Conservation (phyloP, 2,113 vertebrate genomes). For the Antidorcas marsupialis region DNA sequence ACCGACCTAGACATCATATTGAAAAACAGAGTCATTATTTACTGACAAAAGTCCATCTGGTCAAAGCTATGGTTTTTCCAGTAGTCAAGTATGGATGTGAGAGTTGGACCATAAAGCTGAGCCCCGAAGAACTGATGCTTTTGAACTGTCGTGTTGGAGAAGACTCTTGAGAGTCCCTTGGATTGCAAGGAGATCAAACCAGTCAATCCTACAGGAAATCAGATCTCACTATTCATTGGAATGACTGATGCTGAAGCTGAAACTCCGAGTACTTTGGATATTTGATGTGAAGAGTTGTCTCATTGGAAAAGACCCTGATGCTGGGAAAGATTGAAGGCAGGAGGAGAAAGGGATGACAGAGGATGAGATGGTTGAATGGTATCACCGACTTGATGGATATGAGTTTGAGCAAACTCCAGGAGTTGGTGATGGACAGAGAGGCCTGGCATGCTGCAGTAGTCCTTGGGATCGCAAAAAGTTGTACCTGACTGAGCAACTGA, state of each 20-base stretch:
- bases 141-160: neutral
- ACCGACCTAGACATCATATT: neutral
- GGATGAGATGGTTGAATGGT: neutral
- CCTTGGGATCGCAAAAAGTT: neutral
- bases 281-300: fast-evolving
- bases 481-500: neutral
- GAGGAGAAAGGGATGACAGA: neutral
- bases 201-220: neutral
- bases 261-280: neutral
- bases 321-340: neutral
- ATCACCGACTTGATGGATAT: neutral
- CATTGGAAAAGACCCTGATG: neutral
- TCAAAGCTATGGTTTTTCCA: neutral
- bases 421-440: neutral
- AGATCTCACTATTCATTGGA: neutral
- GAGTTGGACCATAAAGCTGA: neutral
- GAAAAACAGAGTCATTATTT: neutral
- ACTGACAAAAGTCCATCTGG: fast-evolving
- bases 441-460: neutral
- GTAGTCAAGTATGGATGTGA: neutral
- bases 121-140: neutral
- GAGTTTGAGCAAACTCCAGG: fast-evolving
- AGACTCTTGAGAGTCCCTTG: neutral
- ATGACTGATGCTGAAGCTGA: neutral
- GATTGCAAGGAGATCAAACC: neutral